A percentile compares a stretch with the other conserved stretches of the same genome.
These are phyloP conservation scores for Salvelinus namaycush DNA, from an alignment of 2,113 vertebrate species.

Conservation along the genomic window DNA sequence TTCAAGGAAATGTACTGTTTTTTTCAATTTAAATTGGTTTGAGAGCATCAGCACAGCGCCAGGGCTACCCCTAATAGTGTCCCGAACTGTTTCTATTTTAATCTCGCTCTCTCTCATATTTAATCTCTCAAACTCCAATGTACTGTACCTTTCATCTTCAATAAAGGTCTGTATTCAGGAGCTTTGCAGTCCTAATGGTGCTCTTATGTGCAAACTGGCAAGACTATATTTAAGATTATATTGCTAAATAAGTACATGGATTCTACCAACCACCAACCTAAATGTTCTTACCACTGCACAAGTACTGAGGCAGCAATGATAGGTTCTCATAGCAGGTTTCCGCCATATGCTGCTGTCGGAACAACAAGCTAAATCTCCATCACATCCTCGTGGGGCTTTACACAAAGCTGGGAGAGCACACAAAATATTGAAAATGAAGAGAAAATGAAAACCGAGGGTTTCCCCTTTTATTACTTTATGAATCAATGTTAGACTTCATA, in stretches of 20 bases:
- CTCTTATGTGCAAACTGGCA: not conserved
- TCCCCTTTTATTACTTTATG: too few relatives aligned
- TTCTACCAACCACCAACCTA: slow-evolving; percentile 12
- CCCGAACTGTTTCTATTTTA: slow-evolving; percentile 35
- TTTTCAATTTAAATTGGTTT: not conserved
- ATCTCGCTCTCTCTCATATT: slow-evolving; percentile 24
- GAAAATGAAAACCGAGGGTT: too few relatives aligned
- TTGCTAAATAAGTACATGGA: slow-evolving; percentile 38
- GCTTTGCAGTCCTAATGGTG: slow-evolving; percentile 42
- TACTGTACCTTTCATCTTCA: slow-evolving; percentile 51
- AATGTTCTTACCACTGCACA: slow-evolving; percentile 16
- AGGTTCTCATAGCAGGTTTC: slow-evolving; percentile 39
- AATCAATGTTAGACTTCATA: too few relatives aligned
- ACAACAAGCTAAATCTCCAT: slow-evolving; percentile 7
- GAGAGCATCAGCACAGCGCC: not conserved
- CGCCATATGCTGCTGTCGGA: slow-evolving; percentile 22
- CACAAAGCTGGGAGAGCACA: too few relatives aligned
- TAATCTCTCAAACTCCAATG: slow-evolving; percentile 54
- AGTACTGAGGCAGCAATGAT: slow-evolving; percentile 21
- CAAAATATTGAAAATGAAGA: too few relatives aligned
- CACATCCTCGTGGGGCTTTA: slow-evolving; percentile 7
- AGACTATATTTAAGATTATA: slow-evolving; percentile 51
- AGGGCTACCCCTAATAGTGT: slow-evolving; percentile 6
- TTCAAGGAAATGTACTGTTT: too few relatives aligned
- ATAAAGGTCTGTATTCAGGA: slow-evolving; percentile 29